Conservation (phyloP, 1,140 invertebrate genomes). For the Atta colombica region DNA sequence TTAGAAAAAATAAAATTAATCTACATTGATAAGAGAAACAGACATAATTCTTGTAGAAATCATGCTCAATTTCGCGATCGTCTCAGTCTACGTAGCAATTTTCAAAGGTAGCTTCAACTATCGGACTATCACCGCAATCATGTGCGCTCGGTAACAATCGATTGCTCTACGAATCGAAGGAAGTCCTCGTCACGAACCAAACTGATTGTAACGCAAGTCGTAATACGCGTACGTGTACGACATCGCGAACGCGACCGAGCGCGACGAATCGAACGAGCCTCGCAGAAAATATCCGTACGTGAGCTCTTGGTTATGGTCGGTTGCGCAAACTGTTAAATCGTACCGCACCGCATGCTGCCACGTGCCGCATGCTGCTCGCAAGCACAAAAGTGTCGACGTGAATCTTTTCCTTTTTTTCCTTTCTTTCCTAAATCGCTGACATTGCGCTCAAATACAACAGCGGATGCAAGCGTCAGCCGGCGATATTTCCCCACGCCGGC, state of each 20-base stretch:
- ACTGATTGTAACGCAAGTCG: constrained; percentile 69
- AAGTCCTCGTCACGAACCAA: constrained; percentile 58
- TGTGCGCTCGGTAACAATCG: constrained; percentile 38
- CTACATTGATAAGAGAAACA: no score
- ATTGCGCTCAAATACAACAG: constrained; percentile 2
- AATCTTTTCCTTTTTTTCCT: not conserved
- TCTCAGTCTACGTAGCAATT: not conserved
- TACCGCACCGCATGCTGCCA: not conserved
- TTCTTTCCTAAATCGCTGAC: constrained; percentile 23
- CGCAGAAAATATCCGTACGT: constrained; percentile 47
- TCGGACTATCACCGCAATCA: constrained; percentile 26
- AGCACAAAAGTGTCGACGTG: constrained; percentile 39
- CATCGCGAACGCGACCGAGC: constrained; percentile 49
- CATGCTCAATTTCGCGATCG: not conserved
- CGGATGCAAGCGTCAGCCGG: constrained; percentile 8
- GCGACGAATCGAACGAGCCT: constrained; percentile 11
- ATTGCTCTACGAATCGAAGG: constrained; percentile 12
- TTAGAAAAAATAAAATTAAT: no score
- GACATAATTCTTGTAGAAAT: not conserved
- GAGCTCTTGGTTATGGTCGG: constrained; percentile 34
- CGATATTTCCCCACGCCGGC: constrained; percentile 16
- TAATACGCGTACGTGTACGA: constrained; percentile 68
- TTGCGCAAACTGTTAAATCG: constrained; percentile 18
- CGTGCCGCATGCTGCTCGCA: constrained; percentile 13
- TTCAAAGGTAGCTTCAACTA: constrained; percentile 17